A percentile compares a stretch with the other conserved stretches of the same genome.
Conservation (phyloP, 2,888 invertebrate genomes). For the Frankliniella fusca region DNA sequence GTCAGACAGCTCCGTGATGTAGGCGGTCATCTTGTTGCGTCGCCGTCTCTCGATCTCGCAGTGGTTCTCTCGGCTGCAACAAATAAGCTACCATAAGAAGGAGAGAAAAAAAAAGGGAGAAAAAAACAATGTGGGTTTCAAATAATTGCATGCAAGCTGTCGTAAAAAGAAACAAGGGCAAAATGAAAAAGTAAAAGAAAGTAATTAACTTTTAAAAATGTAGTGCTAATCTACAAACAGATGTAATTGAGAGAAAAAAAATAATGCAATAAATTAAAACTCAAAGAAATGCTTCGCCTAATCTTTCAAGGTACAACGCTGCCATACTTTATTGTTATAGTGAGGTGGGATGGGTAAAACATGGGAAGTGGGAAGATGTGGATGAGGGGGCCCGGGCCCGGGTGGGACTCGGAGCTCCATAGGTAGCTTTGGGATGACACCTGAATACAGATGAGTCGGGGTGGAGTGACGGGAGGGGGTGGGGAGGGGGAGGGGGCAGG, state of each 20-base stretch:
- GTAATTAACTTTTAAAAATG: neutral
- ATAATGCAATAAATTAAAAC: neutral
- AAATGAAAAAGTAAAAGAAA: neutral
- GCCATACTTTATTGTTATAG: too few species aligned
- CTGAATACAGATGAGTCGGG: too few species aligned
- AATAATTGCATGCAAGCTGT: neutral
- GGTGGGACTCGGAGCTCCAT: neutral
- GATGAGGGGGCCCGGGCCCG: neutral
- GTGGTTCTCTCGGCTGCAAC: constrained; percentile 87
- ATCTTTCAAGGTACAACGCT: too few species aligned
- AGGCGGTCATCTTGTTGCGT: constrained; percentile 99
- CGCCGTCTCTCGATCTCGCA: constrained; percentile 97
- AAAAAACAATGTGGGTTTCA: constrained; percentile 29
- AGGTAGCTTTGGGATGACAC: neutral
- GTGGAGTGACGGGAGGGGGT: neutral
- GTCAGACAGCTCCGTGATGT: constrained; percentile 98
- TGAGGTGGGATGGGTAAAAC: neutral
- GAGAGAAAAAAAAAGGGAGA: constrained; percentile 38
- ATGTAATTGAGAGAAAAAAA: neutral
- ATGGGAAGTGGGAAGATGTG: neutral
- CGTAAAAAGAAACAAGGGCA: neutral
- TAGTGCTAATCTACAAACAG: neutral
- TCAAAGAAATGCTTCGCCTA: too few species aligned
- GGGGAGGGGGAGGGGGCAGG: neutral
- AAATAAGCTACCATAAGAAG: constrained; percentile 41